Conservation (phyloP, 2,797 vertebrate genomes). For the Melanotaenia boesemani region DNA sequence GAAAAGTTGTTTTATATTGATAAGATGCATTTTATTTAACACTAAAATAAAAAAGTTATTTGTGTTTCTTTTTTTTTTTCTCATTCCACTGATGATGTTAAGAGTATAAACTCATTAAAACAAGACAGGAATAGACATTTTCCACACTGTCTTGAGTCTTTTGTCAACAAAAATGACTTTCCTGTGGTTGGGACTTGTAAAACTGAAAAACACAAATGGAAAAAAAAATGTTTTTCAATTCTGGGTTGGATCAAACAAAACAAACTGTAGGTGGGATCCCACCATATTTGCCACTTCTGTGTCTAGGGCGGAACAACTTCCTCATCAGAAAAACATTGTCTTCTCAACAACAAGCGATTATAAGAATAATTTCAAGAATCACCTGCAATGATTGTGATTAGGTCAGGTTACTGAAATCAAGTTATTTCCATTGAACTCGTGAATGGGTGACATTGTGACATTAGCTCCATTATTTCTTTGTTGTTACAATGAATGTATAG, state of each 20-base stretch:
- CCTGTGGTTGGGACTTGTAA: background rate
- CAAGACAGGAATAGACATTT: background rate
- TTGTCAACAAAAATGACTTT: background rate
- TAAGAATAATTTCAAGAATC: background rate
- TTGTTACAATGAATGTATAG: no score
- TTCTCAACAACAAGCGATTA: background rate
- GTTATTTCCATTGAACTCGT: no score
- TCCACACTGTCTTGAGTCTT: background rate
- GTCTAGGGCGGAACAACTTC: background rate
- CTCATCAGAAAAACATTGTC: background rate
- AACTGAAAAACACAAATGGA: background rate
- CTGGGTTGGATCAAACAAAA: background rate
- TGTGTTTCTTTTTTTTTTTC: no score
- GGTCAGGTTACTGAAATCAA: conserved; percentile 7
- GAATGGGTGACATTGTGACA: no score
- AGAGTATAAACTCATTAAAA: background rate
- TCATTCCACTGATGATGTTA: background rate
- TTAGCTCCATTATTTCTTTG: no score
- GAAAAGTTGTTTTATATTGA: background rate
- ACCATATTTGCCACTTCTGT: background rate
- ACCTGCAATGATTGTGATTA: conserved; percentile 4
- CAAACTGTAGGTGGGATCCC: conserved; percentile 18
- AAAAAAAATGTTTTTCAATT: conserved; percentile 4
- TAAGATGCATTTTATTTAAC: background rate
- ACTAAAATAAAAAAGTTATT: no score